Percentiles rank a stretch among this genome's conserved stretches.
Conservation (phyloP, 1,140 invertebrate genomes). For the Temnothorax nylanderi region DNA sequence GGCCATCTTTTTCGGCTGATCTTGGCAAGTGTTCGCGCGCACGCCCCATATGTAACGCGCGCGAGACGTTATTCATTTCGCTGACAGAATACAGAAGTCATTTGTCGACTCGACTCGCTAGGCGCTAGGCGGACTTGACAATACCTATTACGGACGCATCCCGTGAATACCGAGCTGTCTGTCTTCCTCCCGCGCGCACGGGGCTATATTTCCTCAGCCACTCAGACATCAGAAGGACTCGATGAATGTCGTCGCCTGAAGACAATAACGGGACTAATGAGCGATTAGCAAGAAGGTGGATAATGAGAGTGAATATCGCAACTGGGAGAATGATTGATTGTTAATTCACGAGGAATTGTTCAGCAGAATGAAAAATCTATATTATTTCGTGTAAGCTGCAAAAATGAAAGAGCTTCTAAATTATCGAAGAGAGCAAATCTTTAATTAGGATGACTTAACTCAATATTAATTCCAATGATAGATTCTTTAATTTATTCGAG, state of each 20-base stretch:
- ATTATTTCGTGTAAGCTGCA: background rate
- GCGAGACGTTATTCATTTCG: conserved; percentile 55
- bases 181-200: background rate
- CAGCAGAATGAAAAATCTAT: background rate
- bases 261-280: conserved; percentile 54
- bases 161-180: conserved; percentile 33
- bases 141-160: conserved; percentile 47
- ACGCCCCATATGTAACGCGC: conserved; percentile 39
- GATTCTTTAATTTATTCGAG: background rate
- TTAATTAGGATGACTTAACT: background rate
- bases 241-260: conserved; percentile 24
- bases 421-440: background rate
- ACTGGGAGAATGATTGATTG: conserved; percentile 23
- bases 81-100: conserved; percentile 56
- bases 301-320: conserved; percentile 24
- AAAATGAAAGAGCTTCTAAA: background rate
- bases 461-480: background rate
- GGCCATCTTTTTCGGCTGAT: conserved; percentile 41
- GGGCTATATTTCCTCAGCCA: conserved; percentile 17
- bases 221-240: conserved; percentile 42
- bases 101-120: conserved; percentile 56
- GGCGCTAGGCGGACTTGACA: conserved; percentile 40
- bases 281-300: conserved; percentile 34
- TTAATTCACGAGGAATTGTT: background rate
- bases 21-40: conserved; percentile 37